These are phyloP conservation scores for Mylabris phalerata DNA, from an alignment of 1,140 invertebrate species.

Conservation along the genomic window DNA sequence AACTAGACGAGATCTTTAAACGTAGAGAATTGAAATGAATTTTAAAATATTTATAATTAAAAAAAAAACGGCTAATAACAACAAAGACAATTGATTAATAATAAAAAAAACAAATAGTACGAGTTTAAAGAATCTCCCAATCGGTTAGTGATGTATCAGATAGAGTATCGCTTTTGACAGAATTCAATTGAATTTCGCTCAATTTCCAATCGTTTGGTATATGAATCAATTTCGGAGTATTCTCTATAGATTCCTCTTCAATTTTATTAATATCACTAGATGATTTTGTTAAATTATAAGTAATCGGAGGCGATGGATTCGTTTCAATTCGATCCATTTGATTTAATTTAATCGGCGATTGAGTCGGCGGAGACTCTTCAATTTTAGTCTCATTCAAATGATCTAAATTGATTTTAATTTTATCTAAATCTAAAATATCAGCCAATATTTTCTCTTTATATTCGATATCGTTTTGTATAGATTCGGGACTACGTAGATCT, in stretches of 20 bases:
- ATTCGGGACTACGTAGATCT: conserved; percentile 46
- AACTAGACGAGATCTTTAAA: conserved; percentile 55
- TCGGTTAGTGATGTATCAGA: conserved; percentile 32
- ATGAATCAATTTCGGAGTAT: conserved; percentile 8
- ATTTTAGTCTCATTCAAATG: background rate
- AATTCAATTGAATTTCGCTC: conserved; percentile 20
- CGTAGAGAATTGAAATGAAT: conserved; percentile 1
- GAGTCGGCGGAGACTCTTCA: background rate
- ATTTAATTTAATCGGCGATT: too few species aligned
- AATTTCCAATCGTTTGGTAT: conserved; percentile 37
- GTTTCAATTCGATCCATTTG: background rate
- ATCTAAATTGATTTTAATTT: conserved; percentile 29
- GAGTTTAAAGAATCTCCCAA: conserved; percentile 31
- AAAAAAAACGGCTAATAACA: background rate
- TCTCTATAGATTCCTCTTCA: too few species aligned
- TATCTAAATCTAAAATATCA: conserved; percentile 47
- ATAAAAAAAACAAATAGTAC: too few species aligned
- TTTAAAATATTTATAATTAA: background rate
- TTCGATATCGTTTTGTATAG: conserved; percentile 48
- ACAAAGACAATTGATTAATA: too few species aligned
- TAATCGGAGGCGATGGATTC: background rate
- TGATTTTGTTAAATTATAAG: background rate
- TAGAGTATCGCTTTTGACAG: conserved; percentile 7
- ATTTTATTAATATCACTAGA: background rate
- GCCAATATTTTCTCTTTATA: conserved; percentile 49